These are phyloP conservation scores for Urocynchramus pylzowi DNA, from an alignment of 2,113 vertebrate species.

Conservation along the genomic window DNA sequence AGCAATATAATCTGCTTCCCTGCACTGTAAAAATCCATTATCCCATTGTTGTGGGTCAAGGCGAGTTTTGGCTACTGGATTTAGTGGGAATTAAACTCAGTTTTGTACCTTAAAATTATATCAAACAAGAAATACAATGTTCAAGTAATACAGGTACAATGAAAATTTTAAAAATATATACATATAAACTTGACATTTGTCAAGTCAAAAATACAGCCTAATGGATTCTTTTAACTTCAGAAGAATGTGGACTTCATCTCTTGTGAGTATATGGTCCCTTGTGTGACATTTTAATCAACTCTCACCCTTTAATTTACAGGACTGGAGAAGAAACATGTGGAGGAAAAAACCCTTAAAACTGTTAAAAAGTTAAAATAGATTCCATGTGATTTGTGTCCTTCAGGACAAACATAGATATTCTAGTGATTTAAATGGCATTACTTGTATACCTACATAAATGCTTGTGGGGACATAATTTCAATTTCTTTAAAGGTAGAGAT, in stretches of 20 bases:
- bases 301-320: not conserved
- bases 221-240: not conserved
- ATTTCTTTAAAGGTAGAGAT: not conserved
- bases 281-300: not conserved
- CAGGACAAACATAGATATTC: not conserved
- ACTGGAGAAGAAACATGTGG: not conserved
- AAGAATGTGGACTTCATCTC: not conserved
- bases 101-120: not conserved
- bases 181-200: not conserved
- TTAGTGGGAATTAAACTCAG: not conserved
- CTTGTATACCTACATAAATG: not conserved
- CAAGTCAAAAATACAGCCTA: not conserved
- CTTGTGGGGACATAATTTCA: not conserved
- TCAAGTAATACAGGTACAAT: not conserved
- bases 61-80: not conserved
- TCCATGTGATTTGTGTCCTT: not conserved
- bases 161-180: rapidly evolving
- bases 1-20: not conserved
- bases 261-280: not conserved
- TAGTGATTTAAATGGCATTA: not conserved
- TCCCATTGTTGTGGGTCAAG: not conserved
- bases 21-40: not conserved
- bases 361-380: not conserved
- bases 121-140: not conserved
- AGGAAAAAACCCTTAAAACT: rapidly evolving